Evolutionary conservation across 1,140 invertebrate genomes (phyloP), one percentile per base, ranked within the genome.

Genomic region (Drosophila serrata): DNA sequence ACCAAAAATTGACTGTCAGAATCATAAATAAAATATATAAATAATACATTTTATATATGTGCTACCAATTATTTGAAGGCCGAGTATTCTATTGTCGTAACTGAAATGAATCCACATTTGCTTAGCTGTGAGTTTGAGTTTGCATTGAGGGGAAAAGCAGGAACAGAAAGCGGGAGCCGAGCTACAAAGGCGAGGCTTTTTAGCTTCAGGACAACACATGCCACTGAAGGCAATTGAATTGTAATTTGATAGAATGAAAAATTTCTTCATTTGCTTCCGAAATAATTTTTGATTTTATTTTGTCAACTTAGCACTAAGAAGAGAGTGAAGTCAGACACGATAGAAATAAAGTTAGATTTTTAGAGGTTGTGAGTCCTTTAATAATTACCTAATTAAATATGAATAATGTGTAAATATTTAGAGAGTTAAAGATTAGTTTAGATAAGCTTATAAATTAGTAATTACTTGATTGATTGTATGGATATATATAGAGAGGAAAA

Each of bases 221-320:
- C 59, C 46, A 22, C 72, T 68, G 69, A 60, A 49, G 56, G 65
- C 82, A 79, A 87, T 87, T 79, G 61, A 82, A 87, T 86, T 87
- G 84, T 87, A 70, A 87, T 86, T 86, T 48, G 19, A 56, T 60
- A 61, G 43, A 61, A 87, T 72, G 79, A 75, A 77, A 68, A 79
- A 79, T 81, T 65, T 40, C 27, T 82, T 69, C 46, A 63, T 27
- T 43, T 61, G 35, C 45, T 40, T 45, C 27, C 9, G 24, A 49
- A 67, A 42, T 61, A 46, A 65, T 82, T 78, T 78, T 79, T 68
- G 48, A 82, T 73, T 73, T 58, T 27, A 39, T 75, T 43, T n/a
- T 39, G 51, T 37, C 35, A 67, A 17, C 19, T 24, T 35, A 33
- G 33, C 5, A 35, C 6, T 9, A 15, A 22, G 9, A 33, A 33